Percentiles rank a stretch among this genome's conserved stretches.
These are phyloP conservation scores for Callospermophilus lateralis DNA, from an alignment of 2,113 vertebrate species.

Conservation along the genomic window DNA sequence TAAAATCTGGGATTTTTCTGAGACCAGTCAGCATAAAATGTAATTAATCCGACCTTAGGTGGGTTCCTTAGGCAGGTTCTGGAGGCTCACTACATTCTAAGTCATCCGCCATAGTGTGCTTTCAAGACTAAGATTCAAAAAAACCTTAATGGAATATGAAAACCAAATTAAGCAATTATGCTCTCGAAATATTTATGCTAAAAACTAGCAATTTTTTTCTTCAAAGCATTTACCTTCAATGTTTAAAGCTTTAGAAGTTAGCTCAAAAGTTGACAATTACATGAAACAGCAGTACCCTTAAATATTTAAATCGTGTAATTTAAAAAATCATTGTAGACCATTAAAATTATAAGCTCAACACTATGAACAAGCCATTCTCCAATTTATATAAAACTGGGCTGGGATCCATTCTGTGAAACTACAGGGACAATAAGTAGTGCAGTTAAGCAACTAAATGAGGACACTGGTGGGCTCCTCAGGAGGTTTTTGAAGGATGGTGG, in stretches of 20 bases:
- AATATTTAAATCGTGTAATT: constrained; percentile 1
- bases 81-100: background rate
- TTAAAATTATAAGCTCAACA: constrained; percentile 6
- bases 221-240: constrained; percentile 55
- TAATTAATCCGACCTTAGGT: background rate
- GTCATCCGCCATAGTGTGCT: background rate
- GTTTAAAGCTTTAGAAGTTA: constrained; percentile 39
- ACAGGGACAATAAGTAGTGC: background rate
- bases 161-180: constrained; percentile 15
- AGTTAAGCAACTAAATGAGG: background rate
- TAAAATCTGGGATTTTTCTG: background rate
- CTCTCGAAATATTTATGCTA: constrained; percentile 16
- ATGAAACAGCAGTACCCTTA: background rate
- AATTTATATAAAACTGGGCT: background rate
- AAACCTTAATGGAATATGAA: constrained; percentile 19
- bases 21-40: background rate
- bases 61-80: background rate
- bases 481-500: background rate
- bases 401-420: background rate
- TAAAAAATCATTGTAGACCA: background rate
- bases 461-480: background rate
- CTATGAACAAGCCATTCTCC: background rate
- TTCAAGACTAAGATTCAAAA: background rate
- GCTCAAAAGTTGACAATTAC: constrained; percentile 19
- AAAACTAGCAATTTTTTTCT: background rate